Evolutionary conservation across 2,797 vertebrate species (phyloP).

Genomic region (Schizopygopsis pylzovi): DNA sequence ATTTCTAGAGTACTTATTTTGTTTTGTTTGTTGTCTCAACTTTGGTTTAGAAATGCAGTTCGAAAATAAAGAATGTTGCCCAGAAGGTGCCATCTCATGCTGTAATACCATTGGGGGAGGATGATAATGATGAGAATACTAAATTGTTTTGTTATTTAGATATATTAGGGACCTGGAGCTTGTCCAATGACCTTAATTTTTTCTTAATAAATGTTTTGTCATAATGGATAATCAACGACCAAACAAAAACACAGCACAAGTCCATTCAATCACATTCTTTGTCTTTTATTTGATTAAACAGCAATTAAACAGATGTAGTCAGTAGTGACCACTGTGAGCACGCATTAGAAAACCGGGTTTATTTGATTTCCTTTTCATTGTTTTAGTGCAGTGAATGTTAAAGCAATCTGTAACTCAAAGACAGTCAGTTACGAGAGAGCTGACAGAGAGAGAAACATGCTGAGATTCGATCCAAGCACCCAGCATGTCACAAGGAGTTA

Average conservation of each 20-base stretch:
- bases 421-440: background rate
- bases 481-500: conserved; percentile 69
- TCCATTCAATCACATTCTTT: background rate
- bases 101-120: background rate
- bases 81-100: background rate
- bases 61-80: background rate
- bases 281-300: background rate
- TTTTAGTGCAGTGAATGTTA: background rate
- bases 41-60: background rate
- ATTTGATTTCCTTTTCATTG: conserved; percentile 10
- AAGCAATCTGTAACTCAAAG: background rate
- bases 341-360: background rate
- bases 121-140: background rate
- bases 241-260: background rate
- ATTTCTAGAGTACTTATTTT: conserved; percentile 8
- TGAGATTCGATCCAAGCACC: conserved; percentile 69
- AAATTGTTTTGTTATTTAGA: conserved; percentile 10
- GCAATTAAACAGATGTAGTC: background rate
- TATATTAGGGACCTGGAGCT: background rate
- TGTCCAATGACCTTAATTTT: background rate
- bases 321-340: background rate
- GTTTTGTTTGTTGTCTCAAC: background rate
- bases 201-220: background rate
- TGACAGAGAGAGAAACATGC: conserved; percentile 67
- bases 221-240: background rate